Evolutionary conservation across 2,113 vertebrate genomes (phyloP).

Genomic region (Brachionichthys hirsutus): DNA sequence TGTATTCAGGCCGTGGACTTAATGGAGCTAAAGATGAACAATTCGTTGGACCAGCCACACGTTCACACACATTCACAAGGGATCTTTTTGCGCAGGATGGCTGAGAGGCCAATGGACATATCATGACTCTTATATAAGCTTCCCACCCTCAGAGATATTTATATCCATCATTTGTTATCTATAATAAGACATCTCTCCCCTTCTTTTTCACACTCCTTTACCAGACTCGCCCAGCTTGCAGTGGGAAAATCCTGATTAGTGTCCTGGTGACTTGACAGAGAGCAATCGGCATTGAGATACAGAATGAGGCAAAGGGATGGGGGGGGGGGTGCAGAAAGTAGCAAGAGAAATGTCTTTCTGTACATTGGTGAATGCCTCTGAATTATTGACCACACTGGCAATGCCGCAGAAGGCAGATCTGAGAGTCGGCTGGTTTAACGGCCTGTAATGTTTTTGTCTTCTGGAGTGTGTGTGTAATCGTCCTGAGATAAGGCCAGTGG

Average conservation of each 20-base stretch:
- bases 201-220: conserved; percentile 32
- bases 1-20: conserved; percentile 2
- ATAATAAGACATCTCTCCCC: conserved; percentile 68
- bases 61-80: conserved; percentile 3
- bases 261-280: conserved; percentile 54
- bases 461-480: conserved; percentile 7
- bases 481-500: conserved; percentile 55
- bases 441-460: conserved; percentile 2
- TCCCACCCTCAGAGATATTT: conserved; percentile 68
- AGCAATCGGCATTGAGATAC: conserved; percentile 40
- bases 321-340: conserved; percentile 3
- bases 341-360: conserved; percentile 19
- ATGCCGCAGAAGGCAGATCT: conserved; percentile 12
- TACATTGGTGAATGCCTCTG: not conserved
- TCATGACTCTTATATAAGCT: conserved; percentile 67
- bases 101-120: conserved; percentile 49
- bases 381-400: conserved; percentile 37
- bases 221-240: conserved; percentile 42
- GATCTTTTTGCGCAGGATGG: conserved; percentile 3
- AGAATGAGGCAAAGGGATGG: conserved; percentile 13
- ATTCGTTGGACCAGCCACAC: not conserved
- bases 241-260: conserved; percentile 64
- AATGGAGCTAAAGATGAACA: conserved; percentile 4
- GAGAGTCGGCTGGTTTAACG: conserved; percentile 13
- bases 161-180: conserved; percentile 74